Conservation (phyloP, 2,113 vertebrate species). For the Myotis lucifugus region DNA sequence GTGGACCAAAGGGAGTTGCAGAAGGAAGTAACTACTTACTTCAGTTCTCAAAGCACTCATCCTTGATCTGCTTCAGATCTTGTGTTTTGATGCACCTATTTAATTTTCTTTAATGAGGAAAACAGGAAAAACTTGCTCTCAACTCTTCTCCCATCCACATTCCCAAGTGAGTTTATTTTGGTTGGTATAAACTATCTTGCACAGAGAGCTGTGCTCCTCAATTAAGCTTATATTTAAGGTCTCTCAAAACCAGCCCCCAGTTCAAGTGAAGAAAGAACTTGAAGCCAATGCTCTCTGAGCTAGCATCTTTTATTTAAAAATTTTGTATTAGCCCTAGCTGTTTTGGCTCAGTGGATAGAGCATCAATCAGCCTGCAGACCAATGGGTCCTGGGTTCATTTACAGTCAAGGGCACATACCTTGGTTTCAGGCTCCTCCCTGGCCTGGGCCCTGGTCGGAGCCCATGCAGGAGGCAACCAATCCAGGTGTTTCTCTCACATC, state of each 20-base stretch:
- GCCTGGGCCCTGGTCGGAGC: no score
- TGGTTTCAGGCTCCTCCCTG: no score
- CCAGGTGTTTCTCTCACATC: no score
- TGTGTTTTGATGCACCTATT: constrained; percentile 18
- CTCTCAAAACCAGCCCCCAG: not conserved
- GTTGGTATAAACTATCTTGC: not conserved
- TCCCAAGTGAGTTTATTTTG: constrained; percentile 15
- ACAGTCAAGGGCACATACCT: no score
- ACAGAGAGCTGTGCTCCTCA: not conserved
- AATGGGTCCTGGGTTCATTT: no score
- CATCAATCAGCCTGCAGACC: no score
- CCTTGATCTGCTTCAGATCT: constrained; percentile 52
- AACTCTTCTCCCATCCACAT: not conserved
- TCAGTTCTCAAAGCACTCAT: constrained; percentile 35
- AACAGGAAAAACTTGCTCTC: not conserved
- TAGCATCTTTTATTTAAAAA: not conserved
- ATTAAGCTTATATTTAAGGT: not conserved
- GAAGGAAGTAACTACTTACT: constrained; percentile 48
- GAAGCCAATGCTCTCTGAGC: not conserved
- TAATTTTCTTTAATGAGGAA: constrained; percentile 55
- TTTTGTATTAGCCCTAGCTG: no score
- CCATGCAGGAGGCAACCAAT: no score
- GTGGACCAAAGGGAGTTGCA: not conserved
- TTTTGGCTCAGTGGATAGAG: no score
- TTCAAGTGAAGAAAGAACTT: not conserved